Evolutionary conservation across 2,113 vertebrate genomes (phyloP), one percentile per base, ranked within the genome.

Genomic region (Trichomycterus rosablanca): DNA sequence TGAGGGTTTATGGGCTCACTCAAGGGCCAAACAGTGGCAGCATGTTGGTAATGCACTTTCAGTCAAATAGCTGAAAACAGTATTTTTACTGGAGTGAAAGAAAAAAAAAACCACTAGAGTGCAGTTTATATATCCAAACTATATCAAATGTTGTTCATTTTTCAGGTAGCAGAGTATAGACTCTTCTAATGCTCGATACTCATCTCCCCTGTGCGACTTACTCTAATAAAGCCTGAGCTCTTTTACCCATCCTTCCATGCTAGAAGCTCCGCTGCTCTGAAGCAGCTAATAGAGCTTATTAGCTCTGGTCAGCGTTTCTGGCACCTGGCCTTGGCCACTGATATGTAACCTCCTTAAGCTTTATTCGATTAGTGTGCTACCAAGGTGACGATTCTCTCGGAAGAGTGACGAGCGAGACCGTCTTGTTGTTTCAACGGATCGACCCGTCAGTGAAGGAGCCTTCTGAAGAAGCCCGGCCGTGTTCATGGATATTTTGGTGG

Each of bases 371-470:
- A 89, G 76, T 63, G 66, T 68, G 48, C 42, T 72, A 66, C 80
- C 73, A 68, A 68, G 71, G 74, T 59, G 76, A 79, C 79, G 76
- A 80, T 81, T 78, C 72, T 70, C 55, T 71, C 59, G 64, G 77
- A 49, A 71, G 43, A 30, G 24, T 34, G 26, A 40, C 53, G 45
- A 53, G 11, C 72, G 53, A 59, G 70, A 37, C 54, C 37, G 22
- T 23, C 50, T 74, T 77, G 72, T 79, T 84, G 73, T 74, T 75
- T 51, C 71, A 82, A 90, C 89, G 78, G 86, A 91, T 87, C 77
- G 48, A 63, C 69, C 75, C 76, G 78, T 68, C 54, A 14, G 54
- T 72, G 28, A 48, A 77, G 75, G 63, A 73, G 59, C 40, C 16
- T 66, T 73, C 78, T 77, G 70, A 58, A 73, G 74, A 58, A 77